phyloP scores from a whole-genome alignment of 2,888 invertebrate genomes.

The Isotomurus palustris region DNA sequence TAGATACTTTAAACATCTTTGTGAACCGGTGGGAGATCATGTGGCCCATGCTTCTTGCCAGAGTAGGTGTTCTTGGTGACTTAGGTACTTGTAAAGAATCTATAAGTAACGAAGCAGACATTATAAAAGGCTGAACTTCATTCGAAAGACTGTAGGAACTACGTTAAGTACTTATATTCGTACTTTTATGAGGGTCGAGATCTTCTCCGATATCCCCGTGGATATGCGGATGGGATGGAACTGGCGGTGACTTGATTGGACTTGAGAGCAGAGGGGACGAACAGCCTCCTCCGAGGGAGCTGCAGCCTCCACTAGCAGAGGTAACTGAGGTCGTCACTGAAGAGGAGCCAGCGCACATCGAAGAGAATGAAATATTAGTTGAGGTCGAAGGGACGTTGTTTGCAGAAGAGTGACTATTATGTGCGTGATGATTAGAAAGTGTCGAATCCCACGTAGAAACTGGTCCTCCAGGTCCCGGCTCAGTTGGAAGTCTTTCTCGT shows the following conservation, averaged over 20 bases:
- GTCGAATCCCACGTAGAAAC: constrained; percentile 26
- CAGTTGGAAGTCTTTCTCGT: constrained; percentile 58
- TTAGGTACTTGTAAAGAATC: constrained; percentile 59
- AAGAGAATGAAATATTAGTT: background rate
- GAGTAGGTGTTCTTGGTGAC: constrained; percentile 71
- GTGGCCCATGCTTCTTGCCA: constrained; percentile 77
- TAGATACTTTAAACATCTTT: constrained; percentile 81
- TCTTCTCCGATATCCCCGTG: constrained; percentile 35
- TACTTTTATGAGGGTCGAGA: constrained; percentile 38
- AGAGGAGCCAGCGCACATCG: too few species aligned
- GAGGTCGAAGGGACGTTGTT: constrained; percentile 17
- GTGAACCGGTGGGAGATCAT: constrained; percentile 85
- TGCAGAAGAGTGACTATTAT: constrained; percentile 20
- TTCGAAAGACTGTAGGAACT: background rate
- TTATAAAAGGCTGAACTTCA: too few species aligned
- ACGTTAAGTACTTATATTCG: constrained; percentile 9
- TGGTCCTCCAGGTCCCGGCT: constrained; percentile 52
- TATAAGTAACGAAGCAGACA: constrained; percentile 36
- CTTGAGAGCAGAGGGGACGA: constrained; percentile 55
- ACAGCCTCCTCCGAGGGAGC: constrained; percentile 48
- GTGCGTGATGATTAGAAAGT: constrained; percentile 3
- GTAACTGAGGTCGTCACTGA: constrained; percentile 19
- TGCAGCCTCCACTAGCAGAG: constrained; percentile 16
- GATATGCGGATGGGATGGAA: constrained; percentile 49
- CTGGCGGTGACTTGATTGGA: constrained; percentile 61